A percentile compares a stretch with the other conserved stretches of the same genome.
Evolutionary conservation across 2,797 vertebrate genomes (phyloP).

Genomic region (Synanceia verrucosa): DNA sequence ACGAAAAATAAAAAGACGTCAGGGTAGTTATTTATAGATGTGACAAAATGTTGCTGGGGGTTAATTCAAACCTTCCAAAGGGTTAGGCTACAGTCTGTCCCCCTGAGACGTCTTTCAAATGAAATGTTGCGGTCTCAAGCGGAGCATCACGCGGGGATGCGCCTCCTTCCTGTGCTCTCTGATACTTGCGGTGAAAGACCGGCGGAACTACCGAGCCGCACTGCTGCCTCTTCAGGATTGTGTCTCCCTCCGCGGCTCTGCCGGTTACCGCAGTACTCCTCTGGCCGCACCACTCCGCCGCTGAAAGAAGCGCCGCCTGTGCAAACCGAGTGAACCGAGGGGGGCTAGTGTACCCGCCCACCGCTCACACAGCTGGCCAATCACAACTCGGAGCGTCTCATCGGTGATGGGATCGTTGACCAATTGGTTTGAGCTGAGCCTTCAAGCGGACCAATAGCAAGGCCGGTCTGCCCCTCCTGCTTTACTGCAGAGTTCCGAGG

Average conservation of each 20-base stretch:
- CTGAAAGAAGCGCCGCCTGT: slow-evolving; percentile 58
- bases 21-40: slow-evolving; percentile 6
- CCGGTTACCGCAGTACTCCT: slow-evolving; percentile 76
- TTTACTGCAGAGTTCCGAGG: slow-evolving; percentile 81
- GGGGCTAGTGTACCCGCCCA: slow-evolving; percentile 18
- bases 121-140: slow-evolving; percentile 79
- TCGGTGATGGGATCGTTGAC: slow-evolving; percentile 34
- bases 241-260: slow-evolving; percentile 75
- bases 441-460: slow-evolving; percentile 62
- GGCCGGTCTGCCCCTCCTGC: slow-evolving; percentile 70
- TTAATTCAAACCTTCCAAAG: slow-evolving; percentile 65
- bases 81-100: slow-evolving; percentile 46
- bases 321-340: slow-evolving; percentile 32
- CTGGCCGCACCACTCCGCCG: slow-evolving; percentile 68
- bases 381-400: slow-evolving; percentile 55
- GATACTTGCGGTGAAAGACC: slow-evolving; percentile 79
- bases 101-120: slow-evolving; percentile 70
- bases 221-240: slow-evolving; percentile 57
- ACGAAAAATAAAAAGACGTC: slow-evolving; percentile 42
- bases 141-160: slow-evolving; percentile 80
- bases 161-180: slow-evolving; percentile 73
- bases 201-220: slow-evolving; percentile 71
- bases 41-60: neutral
- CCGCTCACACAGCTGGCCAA: slow-evolving; percentile 37
- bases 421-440: slow-evolving; percentile 27